Evolutionary conservation across 2,113 vertebrate species (phyloP).

Genomic region (Tauraco erythrolophus): DNA sequence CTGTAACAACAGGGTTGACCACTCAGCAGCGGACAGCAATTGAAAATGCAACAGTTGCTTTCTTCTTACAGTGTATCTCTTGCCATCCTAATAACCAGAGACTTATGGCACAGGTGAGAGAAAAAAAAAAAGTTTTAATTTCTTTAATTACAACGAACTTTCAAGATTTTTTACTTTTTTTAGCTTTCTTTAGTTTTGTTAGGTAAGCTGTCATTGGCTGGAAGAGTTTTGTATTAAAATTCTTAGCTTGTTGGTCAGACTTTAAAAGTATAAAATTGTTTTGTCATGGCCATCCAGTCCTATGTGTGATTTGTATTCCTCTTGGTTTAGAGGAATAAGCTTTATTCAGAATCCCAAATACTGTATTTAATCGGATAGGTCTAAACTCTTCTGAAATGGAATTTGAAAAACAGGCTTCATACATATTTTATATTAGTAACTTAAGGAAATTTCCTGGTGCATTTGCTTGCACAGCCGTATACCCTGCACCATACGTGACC

Average conservation of each 20-base stretch:
- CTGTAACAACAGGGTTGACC: constrained; percentile 84
- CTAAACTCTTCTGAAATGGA: not conserved
- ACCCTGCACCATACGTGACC: not conserved
- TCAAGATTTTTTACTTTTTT: not conserved
- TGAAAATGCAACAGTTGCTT: constrained; percentile 96
- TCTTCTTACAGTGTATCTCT: constrained; percentile 98
- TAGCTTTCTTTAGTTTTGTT: not conserved
- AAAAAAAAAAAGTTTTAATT: not conserved
- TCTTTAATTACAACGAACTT: not conserved
- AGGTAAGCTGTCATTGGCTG: not conserved
- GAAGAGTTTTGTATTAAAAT: not conserved
- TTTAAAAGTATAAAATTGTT: not conserved
- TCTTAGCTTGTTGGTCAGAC: not conserved
- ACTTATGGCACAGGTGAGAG: constrained; percentile 94
- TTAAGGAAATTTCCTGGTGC: not conserved
- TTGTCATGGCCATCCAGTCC: fast-evolving
- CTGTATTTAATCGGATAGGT: not conserved
- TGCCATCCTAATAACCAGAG: constrained; percentile 98
- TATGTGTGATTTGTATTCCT: not conserved
- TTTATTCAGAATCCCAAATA: not conserved
- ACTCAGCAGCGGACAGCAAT: constrained; percentile 96
- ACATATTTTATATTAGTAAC: not conserved
- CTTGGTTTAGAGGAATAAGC: not conserved
- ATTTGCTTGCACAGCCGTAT: not conserved
- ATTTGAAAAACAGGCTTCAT: not conserved